Percentiles rank a stretch among this genome's conserved stretches.
Evolutionary conservation across 2,113 vertebrate genomes (phyloP).

Genomic region (Trachemys scripta): DNA sequence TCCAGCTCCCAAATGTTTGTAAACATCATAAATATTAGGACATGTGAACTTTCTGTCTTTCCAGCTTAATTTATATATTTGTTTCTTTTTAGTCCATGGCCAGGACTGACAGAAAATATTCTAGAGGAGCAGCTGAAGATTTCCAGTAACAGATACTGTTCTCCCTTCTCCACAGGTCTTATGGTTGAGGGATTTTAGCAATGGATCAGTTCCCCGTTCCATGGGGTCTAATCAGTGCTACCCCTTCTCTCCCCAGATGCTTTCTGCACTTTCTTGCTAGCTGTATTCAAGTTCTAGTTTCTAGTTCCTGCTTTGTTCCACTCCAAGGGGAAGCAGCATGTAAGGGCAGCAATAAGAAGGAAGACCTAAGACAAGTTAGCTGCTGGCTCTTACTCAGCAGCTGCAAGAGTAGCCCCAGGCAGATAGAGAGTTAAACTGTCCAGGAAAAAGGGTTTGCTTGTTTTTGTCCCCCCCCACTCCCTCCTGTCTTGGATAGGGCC

Average conservation of each 20-base stretch:
- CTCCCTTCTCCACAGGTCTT: not conserved
- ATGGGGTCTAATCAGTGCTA: accelerated
- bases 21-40: not conserved
- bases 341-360: not conserved
- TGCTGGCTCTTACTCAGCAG: accelerated
- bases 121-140: not conserved
- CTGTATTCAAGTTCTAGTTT: not conserved
- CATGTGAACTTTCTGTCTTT: not conserved
- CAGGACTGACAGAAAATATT: not conserved
- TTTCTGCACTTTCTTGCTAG: not conserved
- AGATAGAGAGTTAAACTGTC: not conserved
- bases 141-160: not conserved
- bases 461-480: not conserved
- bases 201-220: not conserved
- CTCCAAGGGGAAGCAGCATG: not conserved
- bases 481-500: not conserved
- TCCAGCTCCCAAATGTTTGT: not conserved
- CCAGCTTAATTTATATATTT: not conserved
- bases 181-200: not conserved
- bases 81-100: not conserved
- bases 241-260: not conserved
- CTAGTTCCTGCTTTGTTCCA: not conserved
- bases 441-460: not conserved
- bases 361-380: not conserved
- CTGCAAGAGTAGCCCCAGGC: not conserved